Evolutionary conservation across 2,113 vertebrate species (phyloP).

Genomic region (Pomatorhinus ruficollis): DNA sequence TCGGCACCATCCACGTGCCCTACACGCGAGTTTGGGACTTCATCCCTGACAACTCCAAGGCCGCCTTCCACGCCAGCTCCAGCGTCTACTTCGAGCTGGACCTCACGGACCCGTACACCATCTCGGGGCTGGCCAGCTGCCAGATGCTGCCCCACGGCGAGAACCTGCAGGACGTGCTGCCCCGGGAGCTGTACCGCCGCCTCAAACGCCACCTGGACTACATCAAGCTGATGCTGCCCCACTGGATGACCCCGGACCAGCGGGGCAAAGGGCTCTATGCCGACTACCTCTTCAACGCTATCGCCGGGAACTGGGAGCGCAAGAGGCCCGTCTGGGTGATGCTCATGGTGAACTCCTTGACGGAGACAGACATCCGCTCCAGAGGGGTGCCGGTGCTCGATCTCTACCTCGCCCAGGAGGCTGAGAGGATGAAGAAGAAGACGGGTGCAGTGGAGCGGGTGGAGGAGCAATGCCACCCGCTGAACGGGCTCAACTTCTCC

Average conservation of each 20-base stretch:
- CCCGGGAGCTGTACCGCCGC: constrained; percentile 90
- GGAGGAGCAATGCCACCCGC: constrained; percentile 95
- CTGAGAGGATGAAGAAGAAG: constrained; percentile 88
- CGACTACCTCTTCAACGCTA: constrained; percentile 96
- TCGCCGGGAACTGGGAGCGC: constrained; percentile 97
- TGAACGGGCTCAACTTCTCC: constrained; percentile 96
- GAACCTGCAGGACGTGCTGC: constrained; percentile 92
- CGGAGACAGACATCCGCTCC: constrained; percentile 92
- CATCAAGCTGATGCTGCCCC: constrained; percentile 95
- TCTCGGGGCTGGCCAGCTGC: constrained; percentile 94
- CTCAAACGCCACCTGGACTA: constrained; percentile 98
- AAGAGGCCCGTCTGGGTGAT: constrained; percentile 98
- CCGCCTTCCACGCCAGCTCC: constrained; percentile 87
- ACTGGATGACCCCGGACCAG: constrained; percentile 96
- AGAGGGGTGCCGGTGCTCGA: constrained; percentile 93
- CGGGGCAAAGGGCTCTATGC: constrained; percentile 92
- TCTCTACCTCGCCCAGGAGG: constrained; percentile 94
- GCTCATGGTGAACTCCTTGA: constrained; percentile 98
- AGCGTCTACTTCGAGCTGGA: constrained; percentile 95
- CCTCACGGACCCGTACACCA: constrained; percentile 92
- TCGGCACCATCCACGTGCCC: constrained; percentile 97
- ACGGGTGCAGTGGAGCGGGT: constrained; percentile 94
- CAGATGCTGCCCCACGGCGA: constrained; percentile 93
- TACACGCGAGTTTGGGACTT: constrained; percentile 98
- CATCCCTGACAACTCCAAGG: constrained; percentile 91